Percentiles rank a stretch among this genome's conserved stretches.
phyloP scores from a whole-genome alignment of 2,797 vertebrate species.

The Acrossocheilus fasciatus region DNA sequence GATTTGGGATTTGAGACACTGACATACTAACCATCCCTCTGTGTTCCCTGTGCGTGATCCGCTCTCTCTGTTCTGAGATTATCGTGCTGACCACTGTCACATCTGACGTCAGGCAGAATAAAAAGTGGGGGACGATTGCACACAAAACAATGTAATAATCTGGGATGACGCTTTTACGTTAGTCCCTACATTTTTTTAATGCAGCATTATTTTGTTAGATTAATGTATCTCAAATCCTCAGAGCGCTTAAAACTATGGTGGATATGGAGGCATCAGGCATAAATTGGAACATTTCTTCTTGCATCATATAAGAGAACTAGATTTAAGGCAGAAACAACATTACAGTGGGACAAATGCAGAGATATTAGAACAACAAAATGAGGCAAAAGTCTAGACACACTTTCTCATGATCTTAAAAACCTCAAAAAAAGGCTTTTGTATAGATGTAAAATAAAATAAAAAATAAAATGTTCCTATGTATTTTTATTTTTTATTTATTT shows the following conservation, averaged over 20 bases:
- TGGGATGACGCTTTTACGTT: constrained; percentile 39
- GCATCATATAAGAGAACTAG: constrained; percentile 11
- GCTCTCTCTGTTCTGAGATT: constrained; percentile 22
- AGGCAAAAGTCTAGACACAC: background rate
- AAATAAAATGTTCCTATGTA: too few species aligned
- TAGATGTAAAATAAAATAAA: background rate
- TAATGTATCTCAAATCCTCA: constrained; percentile 45
- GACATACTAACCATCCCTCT: background rate
- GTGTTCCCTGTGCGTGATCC: constrained; percentile 7
- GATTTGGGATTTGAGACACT: background rate
- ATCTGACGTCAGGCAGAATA: constrained; percentile 46
- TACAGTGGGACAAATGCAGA: background rate
- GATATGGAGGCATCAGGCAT: constrained; percentile 10
- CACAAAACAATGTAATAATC: constrained; percentile 41
- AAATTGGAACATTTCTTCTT: background rate
- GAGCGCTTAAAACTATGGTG: constrained; percentile 1
- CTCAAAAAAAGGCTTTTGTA: background rate
- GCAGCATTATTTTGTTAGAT: constrained; percentile 58
- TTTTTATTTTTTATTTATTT: too few species aligned
- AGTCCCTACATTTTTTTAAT: constrained; percentile 45
- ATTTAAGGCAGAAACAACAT: background rate
- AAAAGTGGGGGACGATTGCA: background rate
- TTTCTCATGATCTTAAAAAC: background rate
- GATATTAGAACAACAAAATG: background rate
- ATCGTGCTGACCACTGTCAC: constrained; percentile 31